Conservation (phyloP, 1,140 invertebrate genomes). For the Camponotus vicinus region DNA sequence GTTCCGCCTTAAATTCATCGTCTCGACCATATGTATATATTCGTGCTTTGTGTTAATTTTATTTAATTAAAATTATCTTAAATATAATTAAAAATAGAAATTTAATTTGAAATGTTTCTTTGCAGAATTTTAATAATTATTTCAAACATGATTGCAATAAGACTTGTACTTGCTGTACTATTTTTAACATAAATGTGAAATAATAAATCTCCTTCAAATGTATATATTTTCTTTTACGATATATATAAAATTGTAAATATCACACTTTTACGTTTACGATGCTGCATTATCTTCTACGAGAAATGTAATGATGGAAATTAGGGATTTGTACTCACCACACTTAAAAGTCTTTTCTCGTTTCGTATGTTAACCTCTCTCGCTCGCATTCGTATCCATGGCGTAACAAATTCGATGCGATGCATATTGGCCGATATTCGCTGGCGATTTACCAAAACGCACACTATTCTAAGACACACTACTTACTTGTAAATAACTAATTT, state of each 20-base stretch:
- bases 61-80: too few species aligned
- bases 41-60: neutral
- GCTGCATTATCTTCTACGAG: neutral
- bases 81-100: too few species aligned
- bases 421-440: slow-evolving; percentile 30
- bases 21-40: neutral
- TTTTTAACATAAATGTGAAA: neutral
- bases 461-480: too few species aligned
- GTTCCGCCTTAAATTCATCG: slow-evolving; percentile 72
- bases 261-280: neutral
- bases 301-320: neutral
- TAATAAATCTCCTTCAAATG: neutral
- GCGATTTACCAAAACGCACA: slow-evolving; percentile 15
- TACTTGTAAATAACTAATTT: neutral
- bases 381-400: slow-evolving; percentile 75
- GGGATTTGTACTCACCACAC: slow-evolving; percentile 45
- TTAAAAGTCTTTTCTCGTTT: slow-evolving; percentile 44
- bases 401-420: slow-evolving; percentile 68
- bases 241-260: neutral
- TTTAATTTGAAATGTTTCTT: too few species aligned
- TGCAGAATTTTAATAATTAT: neutral
- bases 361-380: slow-evolving; percentile 59
- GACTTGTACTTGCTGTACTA: neutral
- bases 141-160: neutral
- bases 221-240: neutral